phyloP scores from a whole-genome alignment of 1,140 invertebrate species.

The Drosophila serrata region DNA sequence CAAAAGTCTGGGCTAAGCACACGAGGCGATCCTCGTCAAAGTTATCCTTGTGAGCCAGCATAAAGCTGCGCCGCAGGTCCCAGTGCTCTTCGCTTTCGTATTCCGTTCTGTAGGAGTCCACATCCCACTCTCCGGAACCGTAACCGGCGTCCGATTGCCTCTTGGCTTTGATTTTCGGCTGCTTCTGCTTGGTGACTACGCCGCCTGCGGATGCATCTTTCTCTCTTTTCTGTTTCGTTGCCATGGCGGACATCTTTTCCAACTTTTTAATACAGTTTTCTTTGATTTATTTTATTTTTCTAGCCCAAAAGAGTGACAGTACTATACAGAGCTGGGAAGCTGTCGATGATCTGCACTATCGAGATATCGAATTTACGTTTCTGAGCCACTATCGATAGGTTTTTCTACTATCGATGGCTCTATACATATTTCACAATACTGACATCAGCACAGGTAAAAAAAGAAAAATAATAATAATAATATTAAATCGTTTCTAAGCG shows the following conservation, averaged over 20 bases:
- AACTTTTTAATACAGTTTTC: not conserved
- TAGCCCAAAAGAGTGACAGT: too few species aligned
- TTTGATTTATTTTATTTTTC: not conserved
- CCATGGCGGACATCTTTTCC: conserved; percentile 45
- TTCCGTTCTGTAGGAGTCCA: conserved; percentile 89
- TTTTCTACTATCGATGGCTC: too few species aligned
- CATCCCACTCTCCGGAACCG: conserved; percentile 86
- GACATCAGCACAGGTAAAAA: too few species aligned
- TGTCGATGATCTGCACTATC: too few species aligned
- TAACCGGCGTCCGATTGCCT: conserved; percentile 9
- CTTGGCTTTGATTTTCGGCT: conserved; percentile 31
- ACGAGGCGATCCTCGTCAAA: conserved; percentile 91
- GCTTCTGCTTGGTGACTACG: conserved; percentile 6
- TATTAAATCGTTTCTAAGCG: too few species aligned
- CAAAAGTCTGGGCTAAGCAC: conserved; percentile 93
- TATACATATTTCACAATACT: too few species aligned
- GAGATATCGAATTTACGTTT: too few species aligned
- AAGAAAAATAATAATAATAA: too few species aligned
- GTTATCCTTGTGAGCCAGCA: conserved; percentile 89
- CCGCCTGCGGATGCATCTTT: not conserved
- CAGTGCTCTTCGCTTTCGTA: conserved; percentile 94
- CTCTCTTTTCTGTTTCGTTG: conserved; percentile 30
- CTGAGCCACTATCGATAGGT: too few species aligned
- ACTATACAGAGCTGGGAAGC: too few species aligned
- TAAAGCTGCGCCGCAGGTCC: conserved; percentile 91